phyloP scores from a whole-genome alignment of 2,113 vertebrate genomes.

The Rhinopomastus cyanomelas region DNA sequence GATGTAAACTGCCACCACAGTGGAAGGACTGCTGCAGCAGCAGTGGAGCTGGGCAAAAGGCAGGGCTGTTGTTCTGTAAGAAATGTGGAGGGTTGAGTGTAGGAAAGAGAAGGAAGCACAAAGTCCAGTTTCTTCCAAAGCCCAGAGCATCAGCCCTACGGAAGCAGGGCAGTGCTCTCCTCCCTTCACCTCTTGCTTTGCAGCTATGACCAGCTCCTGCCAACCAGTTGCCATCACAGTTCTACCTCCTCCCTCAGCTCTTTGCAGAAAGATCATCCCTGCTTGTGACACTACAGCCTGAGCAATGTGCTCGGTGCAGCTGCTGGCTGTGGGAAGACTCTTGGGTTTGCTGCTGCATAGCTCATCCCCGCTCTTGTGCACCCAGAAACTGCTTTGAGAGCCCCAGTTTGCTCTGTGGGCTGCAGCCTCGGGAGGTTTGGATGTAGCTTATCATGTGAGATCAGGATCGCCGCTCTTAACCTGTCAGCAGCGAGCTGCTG shows the following conservation, averaged over 20 bases:
- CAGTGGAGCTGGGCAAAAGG: neutral
- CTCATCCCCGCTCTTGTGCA: neutral
- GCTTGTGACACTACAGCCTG: neutral
- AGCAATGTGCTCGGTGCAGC: neutral
- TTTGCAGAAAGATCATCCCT: neutral
- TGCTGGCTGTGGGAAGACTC: neutral
- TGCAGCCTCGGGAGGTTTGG: conserved; percentile 12
- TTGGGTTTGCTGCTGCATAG: neutral
- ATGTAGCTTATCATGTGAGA: conserved; percentile 1
- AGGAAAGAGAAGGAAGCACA: neutral
- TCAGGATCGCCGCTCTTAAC: neutral
- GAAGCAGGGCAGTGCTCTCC: neutral
- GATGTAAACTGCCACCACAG: neutral
- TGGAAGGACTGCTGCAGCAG: neutral
- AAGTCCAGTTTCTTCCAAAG: neutral
- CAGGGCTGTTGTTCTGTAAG: neutral
- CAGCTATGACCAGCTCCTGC: neutral
- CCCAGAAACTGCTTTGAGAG: neutral
- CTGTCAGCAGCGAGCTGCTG: conserved; percentile 6
- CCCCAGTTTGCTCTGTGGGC: neutral
- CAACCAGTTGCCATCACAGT: neutral
- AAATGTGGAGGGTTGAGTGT: neutral
- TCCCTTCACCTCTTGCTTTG: conserved; percentile 20
- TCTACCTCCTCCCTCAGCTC: neutral
- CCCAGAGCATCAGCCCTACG: neutral